Conservation (phyloP, 2,797 vertebrate species). For the Danio choprae region DNA sequence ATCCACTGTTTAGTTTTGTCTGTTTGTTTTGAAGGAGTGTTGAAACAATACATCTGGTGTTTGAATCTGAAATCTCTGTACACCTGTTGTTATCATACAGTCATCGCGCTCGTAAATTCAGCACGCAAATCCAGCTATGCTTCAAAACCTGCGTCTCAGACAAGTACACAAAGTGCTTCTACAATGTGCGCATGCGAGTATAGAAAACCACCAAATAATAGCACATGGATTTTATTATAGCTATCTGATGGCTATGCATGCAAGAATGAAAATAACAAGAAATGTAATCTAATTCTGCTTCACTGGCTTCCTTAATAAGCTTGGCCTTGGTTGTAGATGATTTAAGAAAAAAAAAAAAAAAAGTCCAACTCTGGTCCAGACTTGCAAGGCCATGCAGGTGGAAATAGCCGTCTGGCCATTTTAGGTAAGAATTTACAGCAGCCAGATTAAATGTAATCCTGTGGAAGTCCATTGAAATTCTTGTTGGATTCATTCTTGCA, state of each 20-base stretch:
- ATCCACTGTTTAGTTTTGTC: constrained; percentile 18
- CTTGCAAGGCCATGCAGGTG: constrained; percentile 37
- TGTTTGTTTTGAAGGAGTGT: not conserved
- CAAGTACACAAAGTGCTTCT: constrained; percentile 29
- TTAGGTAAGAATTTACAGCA: constrained; percentile 18
- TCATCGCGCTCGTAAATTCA: constrained; percentile 1
- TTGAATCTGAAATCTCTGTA: constrained; percentile 1
- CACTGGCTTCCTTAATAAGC: constrained; percentile 48
- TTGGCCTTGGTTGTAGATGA: constrained; percentile 46
- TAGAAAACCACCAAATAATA: constrained; percentile 24
- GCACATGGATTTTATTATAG: constrained; percentile 53
- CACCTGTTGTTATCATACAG: constrained; percentile 26
- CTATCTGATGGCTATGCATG: constrained; percentile 49
- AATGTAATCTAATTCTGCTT: constrained; percentile 52
- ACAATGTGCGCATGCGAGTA: not conserved
- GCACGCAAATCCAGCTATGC: constrained; percentile 1
- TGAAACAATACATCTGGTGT: constrained; percentile 41
- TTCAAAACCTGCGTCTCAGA: not conserved
- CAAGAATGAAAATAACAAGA: constrained; percentile 58
- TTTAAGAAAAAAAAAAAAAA: constrained; percentile 17
- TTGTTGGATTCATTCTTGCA: not conserved
- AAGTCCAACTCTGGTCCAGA: constrained; percentile 33
- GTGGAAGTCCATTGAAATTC: not conserved
- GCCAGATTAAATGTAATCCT: constrained; percentile 11
- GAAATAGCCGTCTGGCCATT: constrained; percentile 27